These are phyloP conservation scores for Cottoperca gobio DNA, from an alignment of 2,797 vertebrate genomes.

Conservation along the genomic window DNA sequence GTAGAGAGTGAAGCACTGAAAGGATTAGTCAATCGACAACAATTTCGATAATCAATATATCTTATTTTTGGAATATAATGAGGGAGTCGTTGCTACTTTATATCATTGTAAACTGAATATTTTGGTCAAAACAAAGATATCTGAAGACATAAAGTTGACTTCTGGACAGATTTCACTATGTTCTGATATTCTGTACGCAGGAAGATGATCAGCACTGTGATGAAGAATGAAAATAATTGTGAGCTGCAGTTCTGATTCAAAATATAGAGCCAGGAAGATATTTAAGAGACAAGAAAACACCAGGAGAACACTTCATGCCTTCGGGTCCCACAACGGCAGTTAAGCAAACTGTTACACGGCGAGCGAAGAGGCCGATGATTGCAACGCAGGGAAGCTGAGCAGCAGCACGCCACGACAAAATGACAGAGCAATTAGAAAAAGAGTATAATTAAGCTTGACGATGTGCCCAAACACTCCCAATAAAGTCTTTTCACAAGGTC, in stretches of 20 bases:
- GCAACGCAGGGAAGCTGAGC: conserved; percentile 17
- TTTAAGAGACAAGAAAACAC: background rate
- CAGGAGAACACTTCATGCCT: conserved; percentile 3
- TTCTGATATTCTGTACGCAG: background rate
- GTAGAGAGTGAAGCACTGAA: no score
- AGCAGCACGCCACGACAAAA: conserved; percentile 34
- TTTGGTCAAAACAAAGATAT: background rate
- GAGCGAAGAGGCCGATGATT: conserved; percentile 6
- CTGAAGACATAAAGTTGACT: background rate
- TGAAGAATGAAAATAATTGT: background rate
- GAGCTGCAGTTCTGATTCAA: background rate
- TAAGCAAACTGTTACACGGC: conserved; percentile 11
- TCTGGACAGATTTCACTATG: background rate
- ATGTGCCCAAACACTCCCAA: conserved; percentile 38
- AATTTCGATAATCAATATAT: no score
- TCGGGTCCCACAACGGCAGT: conserved; percentile 1
- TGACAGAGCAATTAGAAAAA: conserved; percentile 51
- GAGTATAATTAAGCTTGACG: conserved; percentile 56
- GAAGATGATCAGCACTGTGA: background rate
- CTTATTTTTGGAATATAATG: background rate
- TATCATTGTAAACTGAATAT: no score
- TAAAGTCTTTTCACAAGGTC: conserved; percentile 44
- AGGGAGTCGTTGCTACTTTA: background rate
- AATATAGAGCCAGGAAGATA: background rate
- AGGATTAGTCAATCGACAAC: no score